Conservation (phyloP, 2,888 invertebrate genomes). For the Lasioglossum calceatum region DNA sequence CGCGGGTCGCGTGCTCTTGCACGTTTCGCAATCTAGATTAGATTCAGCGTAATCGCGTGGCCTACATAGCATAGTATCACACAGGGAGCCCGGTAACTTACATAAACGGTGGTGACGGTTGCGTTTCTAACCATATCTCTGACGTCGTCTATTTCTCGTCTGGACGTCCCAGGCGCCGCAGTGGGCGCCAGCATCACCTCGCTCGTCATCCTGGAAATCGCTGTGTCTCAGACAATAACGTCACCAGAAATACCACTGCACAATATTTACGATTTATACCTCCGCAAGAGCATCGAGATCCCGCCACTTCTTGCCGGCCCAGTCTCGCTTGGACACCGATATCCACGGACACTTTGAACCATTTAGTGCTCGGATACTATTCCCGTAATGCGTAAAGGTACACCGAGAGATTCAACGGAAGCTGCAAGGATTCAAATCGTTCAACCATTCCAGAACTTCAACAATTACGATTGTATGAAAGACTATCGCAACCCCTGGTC, state of each 20-base stretch:
- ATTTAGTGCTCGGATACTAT: background rate
- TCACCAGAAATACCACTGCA: constrained; percentile 33
- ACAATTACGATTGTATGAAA: background rate
- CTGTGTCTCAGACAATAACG: background rate
- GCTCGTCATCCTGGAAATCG: constrained; percentile 71
- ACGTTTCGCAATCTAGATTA: background rate
- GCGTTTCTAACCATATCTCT: constrained; percentile 83
- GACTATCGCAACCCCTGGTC: background rate
- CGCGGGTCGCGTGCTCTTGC: background rate
- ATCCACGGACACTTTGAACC: background rate
- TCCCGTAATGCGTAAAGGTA: background rate
- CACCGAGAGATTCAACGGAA: background rate
- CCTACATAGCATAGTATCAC: constrained; percentile 12
- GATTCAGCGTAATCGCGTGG: constrained; percentile 5
- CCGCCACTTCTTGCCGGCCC: background rate
- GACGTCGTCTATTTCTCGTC: constrained; percentile 82
- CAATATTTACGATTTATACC: constrained; percentile 23
- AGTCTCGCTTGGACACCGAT: background rate
- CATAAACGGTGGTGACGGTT: constrained; percentile 82
- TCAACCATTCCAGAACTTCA: background rate
- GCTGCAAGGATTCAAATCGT: background rate
- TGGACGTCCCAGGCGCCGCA: constrained; percentile 79
- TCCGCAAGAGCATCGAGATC: constrained; percentile 18
- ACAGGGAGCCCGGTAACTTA: constrained; percentile 73
- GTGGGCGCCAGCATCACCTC: constrained; percentile 82